These are phyloP conservation scores for Danio albolineatus DNA, from an alignment of 2,797 vertebrate species.

Conservation along the genomic window DNA sequence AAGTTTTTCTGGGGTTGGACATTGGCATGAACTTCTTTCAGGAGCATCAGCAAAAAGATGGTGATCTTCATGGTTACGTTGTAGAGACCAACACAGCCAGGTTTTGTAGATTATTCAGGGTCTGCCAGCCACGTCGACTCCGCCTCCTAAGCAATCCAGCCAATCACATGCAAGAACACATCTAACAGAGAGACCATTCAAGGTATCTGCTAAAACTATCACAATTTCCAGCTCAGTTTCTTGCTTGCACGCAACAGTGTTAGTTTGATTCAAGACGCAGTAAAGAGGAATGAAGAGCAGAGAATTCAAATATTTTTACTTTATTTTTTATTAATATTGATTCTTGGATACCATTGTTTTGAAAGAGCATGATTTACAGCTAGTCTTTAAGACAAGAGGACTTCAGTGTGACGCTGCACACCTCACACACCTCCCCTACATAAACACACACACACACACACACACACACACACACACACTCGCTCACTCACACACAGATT, in stretches of 20 bases:
- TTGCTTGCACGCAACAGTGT: no score
- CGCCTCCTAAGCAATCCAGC: conserved; percentile 28
- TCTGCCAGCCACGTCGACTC: conserved; percentile 40
- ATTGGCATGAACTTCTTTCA: conserved; percentile 62
- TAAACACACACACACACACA: conserved; percentile 53
- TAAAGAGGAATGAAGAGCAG: background rate
- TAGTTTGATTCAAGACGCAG: background rate
- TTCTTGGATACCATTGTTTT: conserved; percentile 74
- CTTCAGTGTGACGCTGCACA: conserved; percentile 76
- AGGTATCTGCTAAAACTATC: conserved; percentile 5
- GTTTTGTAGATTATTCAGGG: conserved; percentile 24
- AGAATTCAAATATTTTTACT: conserved; percentile 67
- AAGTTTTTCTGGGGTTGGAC: conserved; percentile 80
- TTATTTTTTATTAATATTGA: conserved; percentile 79
- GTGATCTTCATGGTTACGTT: conserved; percentile 72
- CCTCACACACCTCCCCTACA: conserved; percentile 73
- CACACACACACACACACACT: conserved; percentile 46
- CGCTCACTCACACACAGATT: conserved; percentile 26
- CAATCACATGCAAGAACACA: conserved; percentile 40
- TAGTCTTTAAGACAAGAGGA: conserved; percentile 74
- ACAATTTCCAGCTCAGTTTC: conserved; percentile 4
- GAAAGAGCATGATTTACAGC: conserved; percentile 76
- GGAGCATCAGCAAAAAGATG: conserved; percentile 68
- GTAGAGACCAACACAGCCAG: conserved; percentile 26
- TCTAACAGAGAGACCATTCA: conserved; percentile 58